These are phyloP conservation scores for Rhopalosiphum nymphaeae DNA, from an alignment of 2,888 invertebrate genomes.

Conservation along the genomic window DNA sequence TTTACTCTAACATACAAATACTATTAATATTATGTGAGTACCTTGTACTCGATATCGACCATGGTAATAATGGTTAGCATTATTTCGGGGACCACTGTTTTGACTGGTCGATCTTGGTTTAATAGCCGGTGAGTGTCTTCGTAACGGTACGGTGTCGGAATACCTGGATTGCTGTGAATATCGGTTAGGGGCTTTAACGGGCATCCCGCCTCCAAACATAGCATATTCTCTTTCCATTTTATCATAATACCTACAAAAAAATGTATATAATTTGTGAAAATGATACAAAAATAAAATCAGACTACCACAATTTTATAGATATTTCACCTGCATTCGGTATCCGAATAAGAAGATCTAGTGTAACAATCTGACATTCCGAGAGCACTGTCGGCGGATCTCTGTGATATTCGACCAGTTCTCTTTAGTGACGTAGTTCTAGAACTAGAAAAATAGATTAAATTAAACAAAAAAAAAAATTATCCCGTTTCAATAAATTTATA, in stretches of 20 bases:
- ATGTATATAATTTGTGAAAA: not conserved
- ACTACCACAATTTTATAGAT: not conserved
- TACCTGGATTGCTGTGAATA: constrained; percentile 44
- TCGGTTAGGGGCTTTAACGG: constrained; percentile 28
- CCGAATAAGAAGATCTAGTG: constrained; percentile 78
- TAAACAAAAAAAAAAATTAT: not conserved
- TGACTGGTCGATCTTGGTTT: constrained; percentile 61
- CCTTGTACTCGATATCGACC: constrained; percentile 52
- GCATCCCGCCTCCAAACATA: constrained; percentile 65
- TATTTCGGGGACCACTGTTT: constrained; percentile 40
- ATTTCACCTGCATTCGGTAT: constrained; percentile 79
- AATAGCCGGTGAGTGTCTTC: constrained; percentile 57
- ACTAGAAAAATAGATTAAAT: constrained; percentile 61
- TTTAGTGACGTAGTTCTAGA: constrained; percentile 67
- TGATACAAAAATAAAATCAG: not conserved
- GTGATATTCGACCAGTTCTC: constrained; percentile 69
- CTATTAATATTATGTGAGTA: not conserved
- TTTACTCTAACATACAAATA: not conserved
- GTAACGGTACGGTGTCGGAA: constrained; percentile 56
- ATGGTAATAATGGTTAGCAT: constrained; percentile 11
- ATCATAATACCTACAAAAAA: constrained; percentile 69
- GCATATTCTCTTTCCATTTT: constrained; percentile 68
- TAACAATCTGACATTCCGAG: constrained; percentile 74
- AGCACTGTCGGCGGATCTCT: constrained; percentile 76
- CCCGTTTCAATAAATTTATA: not conserved